phyloP scores from a whole-genome alignment of 2,113 vertebrate species.

The Cyprinodon tularosa region DNA sequence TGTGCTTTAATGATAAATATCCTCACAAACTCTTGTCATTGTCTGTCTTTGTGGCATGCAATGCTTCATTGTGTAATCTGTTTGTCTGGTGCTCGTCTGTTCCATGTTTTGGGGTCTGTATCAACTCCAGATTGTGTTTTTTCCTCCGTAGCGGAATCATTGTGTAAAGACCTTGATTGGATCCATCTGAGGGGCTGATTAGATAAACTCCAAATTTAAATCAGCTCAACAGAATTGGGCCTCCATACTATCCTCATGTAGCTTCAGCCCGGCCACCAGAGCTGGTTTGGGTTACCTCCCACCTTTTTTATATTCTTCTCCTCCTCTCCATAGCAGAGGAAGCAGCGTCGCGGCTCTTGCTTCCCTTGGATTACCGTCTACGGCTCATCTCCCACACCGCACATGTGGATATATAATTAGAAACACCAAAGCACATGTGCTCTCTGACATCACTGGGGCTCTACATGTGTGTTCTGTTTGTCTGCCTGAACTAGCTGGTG shows the following conservation, averaged over 20 bases:
- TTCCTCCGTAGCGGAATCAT: constrained; percentile 59
- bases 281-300: constrained; percentile 59
- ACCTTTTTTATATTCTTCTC: constrained; percentile 17
- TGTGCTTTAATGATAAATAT: constrained; percentile 14
- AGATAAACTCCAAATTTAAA: constrained; percentile 77
- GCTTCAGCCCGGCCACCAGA: constrained; percentile 53
- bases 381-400: constrained; percentile 57
- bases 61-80: constrained; percentile 37
- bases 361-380: constrained; percentile 60
- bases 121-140: constrained; percentile 71
- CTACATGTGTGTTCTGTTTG: constrained; percentile 62
- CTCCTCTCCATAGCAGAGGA: constrained; percentile 32
- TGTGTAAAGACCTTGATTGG: constrained; percentile 66
- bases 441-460: constrained; percentile 57
- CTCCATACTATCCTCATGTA: constrained; percentile 46
- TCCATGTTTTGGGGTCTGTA: constrained; percentile 41
- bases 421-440: constrained; percentile 69
- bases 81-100: constrained; percentile 26
- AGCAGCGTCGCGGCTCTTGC: constrained; percentile 29
- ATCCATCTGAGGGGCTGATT: constrained; percentile 73
- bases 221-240: constrained; percentile 67
- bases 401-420: constrained; percentile 56
- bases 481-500: constrained; percentile 13
- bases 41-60: constrained; percentile 36
- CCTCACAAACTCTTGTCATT: constrained; percentile 13